Evolutionary conservation across 1,140 invertebrate genomes (phyloP).

Genomic region (Parasteatoda tepidariorum): DNA sequence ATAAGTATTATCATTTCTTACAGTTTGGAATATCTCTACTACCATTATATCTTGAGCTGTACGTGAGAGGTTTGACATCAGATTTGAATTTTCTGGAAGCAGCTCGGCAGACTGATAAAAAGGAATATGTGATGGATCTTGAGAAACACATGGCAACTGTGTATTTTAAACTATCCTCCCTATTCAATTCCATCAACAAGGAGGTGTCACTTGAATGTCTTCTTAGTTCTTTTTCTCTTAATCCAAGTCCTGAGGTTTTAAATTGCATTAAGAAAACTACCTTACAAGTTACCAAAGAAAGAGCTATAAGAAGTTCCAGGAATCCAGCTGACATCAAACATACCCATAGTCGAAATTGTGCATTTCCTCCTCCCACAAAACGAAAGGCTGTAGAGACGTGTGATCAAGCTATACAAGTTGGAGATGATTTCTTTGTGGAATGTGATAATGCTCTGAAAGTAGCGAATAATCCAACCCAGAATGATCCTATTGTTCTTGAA

Average conservation of each 20-base stretch:
- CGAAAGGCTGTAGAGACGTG: constrained; percentile 44
- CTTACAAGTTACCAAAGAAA: constrained; percentile 43
- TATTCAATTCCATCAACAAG: constrained; percentile 46
- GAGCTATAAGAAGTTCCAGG: not conserved
- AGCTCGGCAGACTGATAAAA: constrained; percentile 52
- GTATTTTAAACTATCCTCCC: constrained; percentile 47
- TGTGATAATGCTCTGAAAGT: not conserved
- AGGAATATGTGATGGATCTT: constrained; percentile 54
- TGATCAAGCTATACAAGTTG: constrained; percentile 52
- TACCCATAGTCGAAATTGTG: not conserved
- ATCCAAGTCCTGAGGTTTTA: constrained; percentile 43
- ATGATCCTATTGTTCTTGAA: not conserved
- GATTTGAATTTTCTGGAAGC: constrained; percentile 56
- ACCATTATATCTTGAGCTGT: constrained; percentile 58
- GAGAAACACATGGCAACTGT: constrained; percentile 60
- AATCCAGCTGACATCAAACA: not conserved
- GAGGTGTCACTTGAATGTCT: constrained; percentile 59
- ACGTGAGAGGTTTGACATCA: constrained; percentile 47
- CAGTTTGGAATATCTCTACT: constrained; percentile 55
- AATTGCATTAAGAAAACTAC: constrained; percentile 48
- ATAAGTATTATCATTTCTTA: not conserved
- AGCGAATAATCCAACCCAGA: not conserved
- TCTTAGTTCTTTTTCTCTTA: constrained; percentile 53
- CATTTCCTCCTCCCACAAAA: not conserved
- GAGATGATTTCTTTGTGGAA: constrained; percentile 25